A percentile compares a stretch with the other conserved stretches of the same genome.
Evolutionary conservation across 2,113 vertebrate species (phyloP).

Genomic region (Mohoua ochrocephala): DNA sequence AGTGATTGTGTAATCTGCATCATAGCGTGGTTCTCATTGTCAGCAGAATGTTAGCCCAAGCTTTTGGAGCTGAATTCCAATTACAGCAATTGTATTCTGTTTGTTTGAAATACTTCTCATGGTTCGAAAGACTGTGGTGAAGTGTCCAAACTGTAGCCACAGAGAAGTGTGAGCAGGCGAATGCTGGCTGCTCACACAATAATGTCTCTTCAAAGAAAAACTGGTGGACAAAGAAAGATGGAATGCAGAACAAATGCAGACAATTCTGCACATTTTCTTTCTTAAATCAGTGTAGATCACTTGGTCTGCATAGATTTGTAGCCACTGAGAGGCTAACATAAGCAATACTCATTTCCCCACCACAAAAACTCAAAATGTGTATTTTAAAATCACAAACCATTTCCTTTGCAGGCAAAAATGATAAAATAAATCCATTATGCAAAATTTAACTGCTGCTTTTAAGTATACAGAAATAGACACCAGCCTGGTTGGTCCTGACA

Average conservation of each 20-base stretch:
- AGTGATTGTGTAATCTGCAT: background rate
- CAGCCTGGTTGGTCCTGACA: background rate
- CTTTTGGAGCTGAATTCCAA: background rate
- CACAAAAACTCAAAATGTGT: background rate
- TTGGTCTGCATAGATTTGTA: background rate
- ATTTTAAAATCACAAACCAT: background rate
- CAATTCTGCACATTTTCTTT: background rate
- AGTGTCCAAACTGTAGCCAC: background rate
- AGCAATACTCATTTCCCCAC: background rate
- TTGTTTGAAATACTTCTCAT: background rate
- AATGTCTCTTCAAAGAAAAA: background rate
- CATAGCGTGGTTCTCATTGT: background rate
- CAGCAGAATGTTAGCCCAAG: background rate
- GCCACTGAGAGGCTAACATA: background rate
- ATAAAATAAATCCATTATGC: background rate
- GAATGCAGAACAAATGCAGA: background rate
- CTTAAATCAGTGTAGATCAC: background rate
- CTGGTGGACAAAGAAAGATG: background rate
- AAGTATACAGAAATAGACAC: background rate
- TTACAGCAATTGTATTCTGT: background rate
- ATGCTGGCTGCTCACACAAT: background rate
- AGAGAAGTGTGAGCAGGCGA: background rate
- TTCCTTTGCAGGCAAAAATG: background rate
- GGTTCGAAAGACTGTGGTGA: background rate
- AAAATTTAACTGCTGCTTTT: background rate